Evolutionary conservation across 2,888 invertebrate genomes (phyloP).

Genomic region (Nebria salina): DNA sequence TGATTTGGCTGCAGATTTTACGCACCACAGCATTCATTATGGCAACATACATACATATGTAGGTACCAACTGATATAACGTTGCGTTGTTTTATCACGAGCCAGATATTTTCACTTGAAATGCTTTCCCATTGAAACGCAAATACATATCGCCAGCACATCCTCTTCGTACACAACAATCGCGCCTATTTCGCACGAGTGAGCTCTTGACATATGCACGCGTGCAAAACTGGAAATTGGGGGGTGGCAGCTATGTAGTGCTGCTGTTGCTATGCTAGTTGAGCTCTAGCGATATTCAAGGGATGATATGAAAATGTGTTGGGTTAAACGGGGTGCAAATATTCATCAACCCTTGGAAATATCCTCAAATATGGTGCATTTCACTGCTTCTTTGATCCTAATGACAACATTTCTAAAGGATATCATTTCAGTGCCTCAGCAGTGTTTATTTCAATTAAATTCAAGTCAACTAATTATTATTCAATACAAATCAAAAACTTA

Average conservation of each 20-base stretch:
- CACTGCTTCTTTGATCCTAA: neutral
- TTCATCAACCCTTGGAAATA: neutral
- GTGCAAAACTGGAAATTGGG: neutral
- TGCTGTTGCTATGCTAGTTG: neutral
- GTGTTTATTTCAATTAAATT: no score
- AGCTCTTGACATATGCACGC: slow-evolving; percentile 43
- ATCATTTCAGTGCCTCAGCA: no score
- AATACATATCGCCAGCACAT: slow-evolving; percentile 36
- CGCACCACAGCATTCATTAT: slow-evolving; percentile 32
- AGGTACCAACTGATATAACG: neutral
- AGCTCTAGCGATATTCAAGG: neutral
- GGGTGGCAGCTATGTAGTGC: neutral
- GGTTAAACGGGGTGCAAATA: neutral
- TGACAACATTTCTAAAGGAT: no score
- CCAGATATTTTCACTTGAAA: slow-evolving; percentile 36
- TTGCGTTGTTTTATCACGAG: slow-evolving; percentile 37
- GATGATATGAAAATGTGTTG: neutral
- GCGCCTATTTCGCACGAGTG: slow-evolving; percentile 37
- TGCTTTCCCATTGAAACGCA: slow-evolving; percentile 33
- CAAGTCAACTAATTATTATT: no score
- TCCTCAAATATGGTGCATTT: neutral
- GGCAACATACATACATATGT: neutral
- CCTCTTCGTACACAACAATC: slow-evolving; percentile 24
- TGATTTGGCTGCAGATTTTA: neutral
- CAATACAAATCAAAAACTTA: no score